Percentiles rank a stretch among this genome's conserved stretches.
These are phyloP conservation scores for Propsilocerus akamusi DNA, from an alignment of 1,140 invertebrate species.

Conservation along the genomic window DNA sequence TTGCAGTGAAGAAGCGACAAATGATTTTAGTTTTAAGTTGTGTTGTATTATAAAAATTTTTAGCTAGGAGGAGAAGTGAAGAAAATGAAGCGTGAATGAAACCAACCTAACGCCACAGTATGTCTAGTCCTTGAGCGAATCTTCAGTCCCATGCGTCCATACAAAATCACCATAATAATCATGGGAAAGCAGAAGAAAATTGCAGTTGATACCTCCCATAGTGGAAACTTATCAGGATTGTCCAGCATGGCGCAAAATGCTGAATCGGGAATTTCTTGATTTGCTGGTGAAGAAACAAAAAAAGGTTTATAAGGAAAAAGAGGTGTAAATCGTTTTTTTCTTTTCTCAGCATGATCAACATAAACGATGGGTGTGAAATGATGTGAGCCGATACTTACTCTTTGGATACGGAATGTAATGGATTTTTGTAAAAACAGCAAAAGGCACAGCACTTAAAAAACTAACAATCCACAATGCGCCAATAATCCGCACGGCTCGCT, in stretches of 20 bases:
- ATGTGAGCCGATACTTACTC: constrained; percentile 25
- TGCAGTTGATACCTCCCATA: constrained; percentile 63
- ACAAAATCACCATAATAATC: constrained; percentile 54
- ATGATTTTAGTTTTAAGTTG: no score
- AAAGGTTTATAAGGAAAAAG: background rate
- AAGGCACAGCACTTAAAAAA: constrained; percentile 57
- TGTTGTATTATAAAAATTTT: no score
- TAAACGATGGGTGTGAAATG: background rate
- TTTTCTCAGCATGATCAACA: no score
- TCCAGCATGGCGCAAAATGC: constrained; percentile 57
- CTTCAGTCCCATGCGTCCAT: constrained; percentile 53
- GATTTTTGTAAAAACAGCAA: constrained; percentile 47
- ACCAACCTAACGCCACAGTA: constrained; percentile 21
- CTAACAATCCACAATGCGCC: constrained; percentile 58
- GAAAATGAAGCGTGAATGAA: no score
- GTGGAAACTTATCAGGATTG: constrained; percentile 35
- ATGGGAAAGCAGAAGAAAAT: constrained; percentile 74
- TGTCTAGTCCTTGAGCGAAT: constrained; percentile 37
- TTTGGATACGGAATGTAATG: constrained; percentile 51
- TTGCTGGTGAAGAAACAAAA: constrained; percentile 15
- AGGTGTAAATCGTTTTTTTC: background rate
- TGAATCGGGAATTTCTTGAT: constrained; percentile 35
- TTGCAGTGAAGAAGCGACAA: no score
- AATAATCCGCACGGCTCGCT: constrained; percentile 65
- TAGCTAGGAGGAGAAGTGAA: no score